phyloP scores from a whole-genome alignment of 2,888 invertebrate genomes.

The Exephanes ischioxanthus region DNA sequence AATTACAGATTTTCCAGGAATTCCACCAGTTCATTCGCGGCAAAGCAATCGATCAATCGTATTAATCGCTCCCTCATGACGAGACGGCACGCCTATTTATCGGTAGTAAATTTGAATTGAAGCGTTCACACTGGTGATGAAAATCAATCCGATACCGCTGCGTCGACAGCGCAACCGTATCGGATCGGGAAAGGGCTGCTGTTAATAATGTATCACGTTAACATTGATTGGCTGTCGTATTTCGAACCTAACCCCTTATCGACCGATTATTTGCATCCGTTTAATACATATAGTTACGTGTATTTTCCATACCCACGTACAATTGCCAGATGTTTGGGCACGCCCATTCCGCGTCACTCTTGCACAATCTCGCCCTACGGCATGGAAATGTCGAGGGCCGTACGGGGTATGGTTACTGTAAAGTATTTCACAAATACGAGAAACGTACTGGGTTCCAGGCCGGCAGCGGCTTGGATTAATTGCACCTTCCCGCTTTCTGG shows the following conservation, averaged over 20 bases:
- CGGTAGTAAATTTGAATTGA: not conserved
- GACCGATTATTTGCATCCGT: constrained; percentile 35
- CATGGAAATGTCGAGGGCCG: constrained; percentile 7
- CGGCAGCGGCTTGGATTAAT: constrained; percentile 60
- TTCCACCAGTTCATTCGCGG: too few species aligned
- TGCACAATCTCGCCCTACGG: constrained; percentile 50
- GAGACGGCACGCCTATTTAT: not conserved
- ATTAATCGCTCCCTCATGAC: not conserved
- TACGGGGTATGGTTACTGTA: constrained; percentile 12
- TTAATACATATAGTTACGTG: constrained; percentile 19
- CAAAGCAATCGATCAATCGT: too few species aligned
- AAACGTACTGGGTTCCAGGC: constrained; percentile 19
- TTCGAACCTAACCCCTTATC: constrained; percentile 6
- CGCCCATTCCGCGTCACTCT: constrained; percentile 47
- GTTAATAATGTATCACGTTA: not conserved
- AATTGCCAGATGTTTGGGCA: constrained; percentile 35
- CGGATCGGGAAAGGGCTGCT: too few species aligned
- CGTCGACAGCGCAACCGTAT: too few species aligned
- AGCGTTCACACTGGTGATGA: not conserved
- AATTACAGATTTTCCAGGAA: too few species aligned
- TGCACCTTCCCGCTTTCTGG: constrained; percentile 53
- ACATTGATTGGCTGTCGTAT: constrained; percentile 8
- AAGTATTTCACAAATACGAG: constrained; percentile 47
- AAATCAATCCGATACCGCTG: not conserved
- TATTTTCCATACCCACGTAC: constrained; percentile 18